phyloP scores from a whole-genome alignment of 2,888 invertebrate genomes.

The Bellardia bayeri region DNA sequence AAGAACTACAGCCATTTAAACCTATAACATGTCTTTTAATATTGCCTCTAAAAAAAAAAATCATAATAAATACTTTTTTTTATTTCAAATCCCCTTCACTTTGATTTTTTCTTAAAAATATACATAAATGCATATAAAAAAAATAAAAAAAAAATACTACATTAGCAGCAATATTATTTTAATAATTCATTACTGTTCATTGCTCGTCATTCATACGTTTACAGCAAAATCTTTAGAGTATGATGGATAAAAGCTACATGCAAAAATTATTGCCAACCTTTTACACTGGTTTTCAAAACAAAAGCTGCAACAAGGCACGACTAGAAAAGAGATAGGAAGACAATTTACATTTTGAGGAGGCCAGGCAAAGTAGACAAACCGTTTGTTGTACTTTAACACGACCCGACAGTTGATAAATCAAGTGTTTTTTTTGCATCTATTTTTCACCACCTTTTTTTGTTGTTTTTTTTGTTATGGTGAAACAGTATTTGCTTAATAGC shows the following conservation, averaged over 20 bases:
- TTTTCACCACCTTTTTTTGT: not conserved
- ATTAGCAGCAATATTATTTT: not conserved
- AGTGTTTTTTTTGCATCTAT: not conserved
- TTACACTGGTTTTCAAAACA: conserved; percentile 20
- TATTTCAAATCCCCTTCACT: conserved; percentile 47
- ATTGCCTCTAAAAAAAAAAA: conserved; percentile 16
- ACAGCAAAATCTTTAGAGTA: not conserved
- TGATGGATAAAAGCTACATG: not conserved
- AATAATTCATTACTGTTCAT: conserved; percentile 48
- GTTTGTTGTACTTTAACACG: conserved; percentile 39
- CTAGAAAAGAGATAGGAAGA: conserved; percentile 17
- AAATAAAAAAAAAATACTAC: not conserved
- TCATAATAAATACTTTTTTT: not conserved
- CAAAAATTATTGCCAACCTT: conserved; percentile 33
- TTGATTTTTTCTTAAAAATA: conserved; percentile 24
- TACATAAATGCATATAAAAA: not conserved
- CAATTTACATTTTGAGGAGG: not conserved
- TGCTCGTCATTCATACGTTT: conserved; percentile 10
- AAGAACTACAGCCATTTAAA: too few relatives aligned
- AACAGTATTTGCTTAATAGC: conserved; percentile 21
- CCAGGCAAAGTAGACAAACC: conserved; percentile 16
- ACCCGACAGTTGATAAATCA: conserved; percentile 34
- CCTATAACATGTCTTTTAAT: too few relatives aligned
- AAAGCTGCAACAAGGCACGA: not conserved
- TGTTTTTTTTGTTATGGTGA: not conserved